Evolutionary conservation across 2,888 invertebrate species (phyloP), one percentile per base, ranked within the genome.

Genomic region (Eupithecia centaureata): DNA sequence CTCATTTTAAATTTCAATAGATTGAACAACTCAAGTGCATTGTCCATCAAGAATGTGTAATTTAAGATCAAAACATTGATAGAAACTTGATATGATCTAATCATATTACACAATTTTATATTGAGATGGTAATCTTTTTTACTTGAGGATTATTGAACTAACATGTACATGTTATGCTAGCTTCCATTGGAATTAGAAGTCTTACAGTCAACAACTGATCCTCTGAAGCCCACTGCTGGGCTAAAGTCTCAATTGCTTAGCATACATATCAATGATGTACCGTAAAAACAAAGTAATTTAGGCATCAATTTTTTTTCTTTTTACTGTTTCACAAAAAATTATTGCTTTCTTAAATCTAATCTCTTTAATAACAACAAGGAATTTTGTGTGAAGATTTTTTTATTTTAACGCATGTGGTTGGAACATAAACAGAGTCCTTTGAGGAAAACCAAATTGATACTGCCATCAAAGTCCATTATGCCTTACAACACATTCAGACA

Each of bases 401-500:
- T 33, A 33, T 4, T 8, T 27, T 15, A 2, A 3, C 15, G 2
- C 22, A 22, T 25, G 5, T 15, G 52, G 27, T 27, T 27, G 52
- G 52, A 52, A 52, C 15, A 52, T 25, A 8, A 56, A 56, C 54
- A 54, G 15, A 54, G n/a, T n/a, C 28, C 54, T 28, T 30, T 56
- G 54, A 56, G 54, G 54, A 56, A 10, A 54, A 56, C 28, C 54
- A 30, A 30, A 56, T 18, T 30, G 30, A 28, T 30, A n/a, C 15
- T 28, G n/a, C 4, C 28, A 54, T 54, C n/a, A 54, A 13, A 54
- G 54, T 54, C 8, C 10, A 54, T 54, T 54, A 28, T 15, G n/a
- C 30, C 7, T 15, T 30, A 28, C 54, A 18, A 22, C 47, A 47
- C 22, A 47, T 47, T 47, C 12, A 47, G 47, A 47, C 22, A 56